Evolutionary conservation across 1,140 invertebrate genomes (phyloP), one percentile per base, ranked within the genome.

Genomic region (silkworm (Bombyx mori)): DNA sequence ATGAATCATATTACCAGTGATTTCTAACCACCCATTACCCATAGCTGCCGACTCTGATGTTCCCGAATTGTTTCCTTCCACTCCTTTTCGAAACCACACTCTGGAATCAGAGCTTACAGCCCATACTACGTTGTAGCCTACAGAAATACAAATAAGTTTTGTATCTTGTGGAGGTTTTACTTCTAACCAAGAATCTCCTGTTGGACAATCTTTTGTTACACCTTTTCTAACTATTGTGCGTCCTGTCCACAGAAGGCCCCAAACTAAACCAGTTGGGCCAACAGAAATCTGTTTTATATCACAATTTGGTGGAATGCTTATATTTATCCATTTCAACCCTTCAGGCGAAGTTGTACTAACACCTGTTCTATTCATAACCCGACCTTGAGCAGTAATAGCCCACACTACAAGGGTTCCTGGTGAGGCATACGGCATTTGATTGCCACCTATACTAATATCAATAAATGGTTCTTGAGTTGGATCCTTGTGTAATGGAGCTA

Each of bases 11-110:
- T 93, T 92, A 43, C 94, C 95, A 71, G 93, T 93, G 92, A 98
- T 92, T 90, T 94, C 92, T 61, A 93, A 92, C 96, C 94, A 95
- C 35, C 93, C 92, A 79, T 89, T 92, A 3, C 94, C 94, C 69
- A 92, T 92, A 42, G 93, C 92, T 51, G 92, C 81, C 73, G 92
- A 90, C 79, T 94, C 93, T 67, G 91, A 93, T 56, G 91, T 84
- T 18, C 91, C 92, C 42, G 92, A 89, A 60, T 89, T 89, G 70
- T 92, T 92, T 6, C 93, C 92, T 77, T 92, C 92, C 26, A 97
- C 91, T 35, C 96, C 95, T 84, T 95, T 93, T 65, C 95, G 89
- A 77, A 97, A 97, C 95, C 95, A 97, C n/a, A 97, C 94, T 73
- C 92, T 91, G 57, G 93, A 91, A 75, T 96, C 93, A 70, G 94